A percentile compares a stretch with the other conserved stretches of the same genome.
These are phyloP conservation scores for Aphelenchoides besseyi DNA, from an alignment of 1,140 invertebrate genomes.

Conservation along the genomic window DNA sequence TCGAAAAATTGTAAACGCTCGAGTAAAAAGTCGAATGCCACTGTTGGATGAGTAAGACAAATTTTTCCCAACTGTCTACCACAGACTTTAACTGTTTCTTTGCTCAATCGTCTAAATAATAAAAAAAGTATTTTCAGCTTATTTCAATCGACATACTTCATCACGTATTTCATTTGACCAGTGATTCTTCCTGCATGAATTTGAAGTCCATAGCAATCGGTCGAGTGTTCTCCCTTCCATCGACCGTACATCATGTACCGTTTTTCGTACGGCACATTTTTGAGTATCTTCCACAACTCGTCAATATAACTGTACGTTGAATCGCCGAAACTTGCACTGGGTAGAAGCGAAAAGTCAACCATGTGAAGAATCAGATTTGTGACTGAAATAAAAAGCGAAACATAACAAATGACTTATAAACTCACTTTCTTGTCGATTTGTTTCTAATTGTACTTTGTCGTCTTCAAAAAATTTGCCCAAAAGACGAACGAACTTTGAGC, in stretches of 20 bases:
- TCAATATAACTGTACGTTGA: conserved; percentile 91
- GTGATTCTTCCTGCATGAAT: conserved; percentile 77
- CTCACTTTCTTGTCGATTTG: not conserved
- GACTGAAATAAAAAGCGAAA: conserved; percentile 34
- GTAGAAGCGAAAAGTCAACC: conserved; percentile 80
- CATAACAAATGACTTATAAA: not conserved
- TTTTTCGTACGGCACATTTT: conserved; percentile 84
- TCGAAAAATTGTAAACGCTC: conserved; percentile 94
- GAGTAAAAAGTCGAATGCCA: conserved; percentile 88
- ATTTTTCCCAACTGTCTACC: conserved; percentile 92
- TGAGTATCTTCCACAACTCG: conserved; percentile 87
- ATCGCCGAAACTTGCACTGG: conserved; percentile 82
- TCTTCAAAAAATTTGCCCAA: conserved; percentile 76
- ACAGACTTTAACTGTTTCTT: conserved; percentile 95
- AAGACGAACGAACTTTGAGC: conserved; percentile 68
- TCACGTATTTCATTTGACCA: conserved; percentile 88
- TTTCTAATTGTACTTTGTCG: conserved; percentile 54
- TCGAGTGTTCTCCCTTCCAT: conserved; percentile 86
- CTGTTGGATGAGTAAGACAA: conserved; percentile 87
- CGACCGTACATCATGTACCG: conserved; percentile 84
- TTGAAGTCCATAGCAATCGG: conserved; percentile 77
- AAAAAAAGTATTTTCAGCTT: not conserved
- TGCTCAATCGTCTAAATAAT: conserved; percentile 75
- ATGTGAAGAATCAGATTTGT: conserved; percentile 72
- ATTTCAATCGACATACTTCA: conserved; percentile 71